Evolutionary conservation across 2,113 vertebrate species (phyloP), one percentile per base, ranked within the genome.

Genomic region (Morone saxatilis): DNA sequence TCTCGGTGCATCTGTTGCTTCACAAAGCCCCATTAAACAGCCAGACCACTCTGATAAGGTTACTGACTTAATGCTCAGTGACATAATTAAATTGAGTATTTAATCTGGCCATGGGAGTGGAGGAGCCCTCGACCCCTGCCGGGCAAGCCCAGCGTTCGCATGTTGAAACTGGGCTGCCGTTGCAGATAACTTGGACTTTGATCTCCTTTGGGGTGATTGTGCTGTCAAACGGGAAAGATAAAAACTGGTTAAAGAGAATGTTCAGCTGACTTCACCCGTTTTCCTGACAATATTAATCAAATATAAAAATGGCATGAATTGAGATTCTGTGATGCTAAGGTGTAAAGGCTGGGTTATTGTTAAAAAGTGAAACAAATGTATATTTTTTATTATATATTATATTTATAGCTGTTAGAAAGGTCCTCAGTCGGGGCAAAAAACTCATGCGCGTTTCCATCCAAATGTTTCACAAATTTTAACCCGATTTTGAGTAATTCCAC

Each of bases 51-150:
- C 74, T 80, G 91, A 92, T 93, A 86, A 90, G 83, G 89, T 83
- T 91, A 89, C 74, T 54, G 86, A 91, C 71, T 90, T 92, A 93
- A 92, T 92, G 83, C 89, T 68, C 59, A 76, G 63, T 78, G 84
- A 92, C 86, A 81, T 93, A 91, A 93, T 93, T 94, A 93, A 93
- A 92, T 88, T 81, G 86, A 89, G 81, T 91, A 92, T 88, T 92
- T 91, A 93, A 93, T 93, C 89, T 90, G 88, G 68, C 78, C 40
- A 77, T 50, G 56, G 68, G 51, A 84, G 71, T 38, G 43, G 81
- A 86, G 66, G 57, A 80, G 73, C 70, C 47, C 57, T 20, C 11
- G 14, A 87, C 71, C 87, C 81, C 72, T 20, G 43, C 69, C 1
- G 59, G 59, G 80, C 78, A 40, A 73, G 60, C 43, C 45, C 2